A percentile compares a stretch with the other conserved stretches of the same genome.
These are phyloP conservation scores for Hiodon alosoides DNA, from an alignment of 2,113 vertebrate genomes.

Conservation along the genomic window DNA sequence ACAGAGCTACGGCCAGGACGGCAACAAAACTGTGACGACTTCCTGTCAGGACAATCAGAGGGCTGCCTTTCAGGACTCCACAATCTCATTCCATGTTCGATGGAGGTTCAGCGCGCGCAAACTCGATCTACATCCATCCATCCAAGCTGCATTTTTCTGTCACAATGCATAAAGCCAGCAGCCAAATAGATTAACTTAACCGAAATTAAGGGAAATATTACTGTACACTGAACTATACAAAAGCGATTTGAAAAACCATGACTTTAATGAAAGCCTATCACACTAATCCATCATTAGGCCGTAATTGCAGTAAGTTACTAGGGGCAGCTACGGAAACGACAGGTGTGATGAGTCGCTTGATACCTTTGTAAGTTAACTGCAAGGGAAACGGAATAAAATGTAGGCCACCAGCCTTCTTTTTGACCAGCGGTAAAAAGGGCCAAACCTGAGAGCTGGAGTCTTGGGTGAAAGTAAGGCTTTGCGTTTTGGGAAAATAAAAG, in stretches of 20 bases:
- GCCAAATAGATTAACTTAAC: too few species aligned
- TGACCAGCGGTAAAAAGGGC: neutral
- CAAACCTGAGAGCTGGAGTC: neutral
- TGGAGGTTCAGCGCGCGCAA: too few species aligned
- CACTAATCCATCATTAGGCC: too few species aligned
- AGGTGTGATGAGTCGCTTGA: neutral
- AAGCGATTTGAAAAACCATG: too few species aligned
- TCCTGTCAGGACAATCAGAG: neutral
- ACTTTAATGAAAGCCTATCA: too few species aligned
- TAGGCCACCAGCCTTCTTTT: neutral
- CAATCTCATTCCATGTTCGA: too few species aligned
- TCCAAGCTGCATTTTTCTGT: too few species aligned
- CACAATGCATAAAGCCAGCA: too few species aligned
- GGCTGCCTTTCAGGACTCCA: neutral
- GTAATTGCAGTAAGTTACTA: neutral
- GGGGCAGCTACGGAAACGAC: neutral
- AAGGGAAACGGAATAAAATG: neutral
- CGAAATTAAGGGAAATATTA: too few species aligned
- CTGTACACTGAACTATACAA: too few species aligned
- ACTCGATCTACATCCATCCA: too few species aligned
- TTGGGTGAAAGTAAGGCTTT: neutral
- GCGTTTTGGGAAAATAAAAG: too few species aligned
- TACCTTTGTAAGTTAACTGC: neutral
- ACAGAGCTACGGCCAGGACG: neutral
- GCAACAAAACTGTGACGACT: neutral